Evolutionary conservation across 53 echinoderm and acorn worm species (phyloP), one percentile per base, ranked within the genome.

Genomic region (Holothuria leucospilota): DNA sequence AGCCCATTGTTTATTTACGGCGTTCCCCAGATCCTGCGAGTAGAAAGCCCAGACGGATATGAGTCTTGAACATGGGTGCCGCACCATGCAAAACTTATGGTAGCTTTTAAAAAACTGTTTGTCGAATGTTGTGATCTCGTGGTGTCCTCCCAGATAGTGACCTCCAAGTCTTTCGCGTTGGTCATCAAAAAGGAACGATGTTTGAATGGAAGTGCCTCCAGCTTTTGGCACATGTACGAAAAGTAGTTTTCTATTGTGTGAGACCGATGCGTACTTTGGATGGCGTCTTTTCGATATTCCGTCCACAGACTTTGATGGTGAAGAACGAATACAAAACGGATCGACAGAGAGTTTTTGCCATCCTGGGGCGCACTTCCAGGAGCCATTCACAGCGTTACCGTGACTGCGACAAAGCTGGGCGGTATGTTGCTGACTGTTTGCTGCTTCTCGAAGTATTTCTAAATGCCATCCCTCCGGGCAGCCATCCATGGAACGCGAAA

Each of bases 131-230:
- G 6, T 26, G 39, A 78, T 29, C 53, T 52, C 52, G 46, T 52
- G 23, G 53, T 78, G 78, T 12, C 78, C 78, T 46, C 52, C 78
- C n/a, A 78, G 52, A 24, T 24, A 58, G 7, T 14, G 6, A 8
- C 53, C 78, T 40, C 39, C 39, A 18, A 20, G n/a, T n/a, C n/a
- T n/a, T 27, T 56, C 53, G 9, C 78, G 52, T 53, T 53, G n/a
- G 51, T 78, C 78, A 5, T 58, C 78, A 26, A 78, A 78, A 21
- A 78, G 78, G 53, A 78, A 78, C 4, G 78, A 78, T 5, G 56
- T 52, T 29, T 78, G 53, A 5, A 78, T 52, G 12, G 27, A 23
- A 1, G 53, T 78, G 20, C 59, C 53, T 26, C 59, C 78, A 5
- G 78, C 15, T 56, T 56, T 56, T 15, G 78, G 78, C 49, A 51